Percentiles rank a stretch among this genome's conserved stretches.
These are phyloP conservation scores for Ochropleura leucogaster DNA, from an alignment of 2,888 invertebrate species.

Conservation along the genomic window DNA sequence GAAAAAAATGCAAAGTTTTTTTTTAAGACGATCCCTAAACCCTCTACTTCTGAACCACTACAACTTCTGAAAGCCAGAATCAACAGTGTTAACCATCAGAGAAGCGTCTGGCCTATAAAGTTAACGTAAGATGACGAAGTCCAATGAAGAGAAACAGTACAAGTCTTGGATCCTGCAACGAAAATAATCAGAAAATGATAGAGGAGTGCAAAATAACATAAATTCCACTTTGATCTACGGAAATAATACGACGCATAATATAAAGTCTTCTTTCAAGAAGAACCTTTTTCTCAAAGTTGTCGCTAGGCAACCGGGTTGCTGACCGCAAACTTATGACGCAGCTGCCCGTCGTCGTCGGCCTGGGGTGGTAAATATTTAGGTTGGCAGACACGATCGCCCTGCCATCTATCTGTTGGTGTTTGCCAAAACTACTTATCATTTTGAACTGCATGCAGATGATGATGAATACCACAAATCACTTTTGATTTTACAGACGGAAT, in stretches of 20 bases:
- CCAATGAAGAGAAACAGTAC: too few species aligned
- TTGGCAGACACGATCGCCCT: constrained; percentile 30
- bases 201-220: too few species aligned
- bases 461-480: not conserved
- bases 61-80: too few species aligned
- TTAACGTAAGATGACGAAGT: too few species aligned
- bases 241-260: too few species aligned
- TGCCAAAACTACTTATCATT: constrained; percentile 27
- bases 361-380: constrained; percentile 48
- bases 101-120: too few species aligned
- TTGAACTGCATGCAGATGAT: constrained; percentile 10
- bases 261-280: not conserved
- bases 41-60: too few species aligned
- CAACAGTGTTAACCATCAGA: too few species aligned
- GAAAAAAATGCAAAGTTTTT: not conserved
- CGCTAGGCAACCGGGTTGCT: constrained; percentile 40
- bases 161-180: too few species aligned
- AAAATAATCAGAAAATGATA: too few species aligned
- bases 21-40: too few species aligned
- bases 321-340: constrained; percentile 37
- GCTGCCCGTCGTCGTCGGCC: not conserved
- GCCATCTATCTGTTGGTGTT: constrained; percentile 33
- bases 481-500: not conserved
- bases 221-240: too few species aligned
- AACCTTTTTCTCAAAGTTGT: not conserved